Conservation (phyloP, 37 sponge, comb jelly and placozoan genomes). For the Amphimedon queenslandica region DNA sequence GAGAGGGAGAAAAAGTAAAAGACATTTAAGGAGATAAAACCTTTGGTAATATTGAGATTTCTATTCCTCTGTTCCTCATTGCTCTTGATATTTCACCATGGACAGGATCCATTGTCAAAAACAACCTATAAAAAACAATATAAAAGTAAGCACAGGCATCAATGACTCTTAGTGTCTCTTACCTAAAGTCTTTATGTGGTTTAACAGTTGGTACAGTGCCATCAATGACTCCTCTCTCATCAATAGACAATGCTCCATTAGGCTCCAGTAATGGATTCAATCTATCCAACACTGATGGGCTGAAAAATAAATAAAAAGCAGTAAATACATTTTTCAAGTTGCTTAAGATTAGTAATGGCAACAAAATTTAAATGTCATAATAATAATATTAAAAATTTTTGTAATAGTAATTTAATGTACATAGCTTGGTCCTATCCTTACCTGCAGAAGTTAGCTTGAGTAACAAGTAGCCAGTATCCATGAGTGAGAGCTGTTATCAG, state of each 20-base stretch:
- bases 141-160: background rate
- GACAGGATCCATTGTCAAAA: conserved; percentile 85
- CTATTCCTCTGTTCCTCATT: conserved; percentile 96
- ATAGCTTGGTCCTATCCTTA: conserved; percentile 6
- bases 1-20: too few relatives aligned
- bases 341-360: background rate
- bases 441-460: conserved; percentile 93
- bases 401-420: background rate
- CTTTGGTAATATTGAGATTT: conserved; percentile 59
- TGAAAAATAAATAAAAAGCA: conserved; percentile 11
- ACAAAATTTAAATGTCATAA: background rate
- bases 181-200: conserved; percentile 94
- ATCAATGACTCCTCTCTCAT: conserved; percentile 83
- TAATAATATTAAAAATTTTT: background rate
- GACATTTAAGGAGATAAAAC: too few relatives aligned
- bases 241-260: conserved; percentile 71
- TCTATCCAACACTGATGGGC: conserved; percentile 93
- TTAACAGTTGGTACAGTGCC: conserved; percentile 46
- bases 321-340: background rate
- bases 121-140: conserved; percentile 50
- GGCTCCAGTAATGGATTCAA: conserved; percentile 92
- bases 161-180: background rate
- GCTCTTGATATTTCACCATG: conserved; percentile 95
- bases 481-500: conserved; percentile 74
- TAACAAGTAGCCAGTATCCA: conserved; percentile 92